A percentile compares a stretch with the other conserved stretches of the same genome.
These are phyloP conservation scores for Gastracanthus pulcherrimus DNA, from an alignment of 2,888 invertebrate genomes.

Conservation along the genomic window DNA sequence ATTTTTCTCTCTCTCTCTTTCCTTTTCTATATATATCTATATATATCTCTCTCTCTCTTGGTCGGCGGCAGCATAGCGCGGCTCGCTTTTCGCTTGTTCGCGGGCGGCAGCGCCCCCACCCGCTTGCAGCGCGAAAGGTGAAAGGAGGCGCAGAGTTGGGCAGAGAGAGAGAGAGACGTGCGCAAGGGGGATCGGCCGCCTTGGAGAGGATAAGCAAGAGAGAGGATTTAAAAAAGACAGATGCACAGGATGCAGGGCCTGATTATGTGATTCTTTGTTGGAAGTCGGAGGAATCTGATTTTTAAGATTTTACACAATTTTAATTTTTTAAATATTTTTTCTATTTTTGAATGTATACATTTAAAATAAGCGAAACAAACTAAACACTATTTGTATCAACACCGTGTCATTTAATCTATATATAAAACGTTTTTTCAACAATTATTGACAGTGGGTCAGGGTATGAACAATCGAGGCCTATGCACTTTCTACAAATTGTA, in stretches of 20 bases:
- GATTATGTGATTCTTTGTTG: no score
- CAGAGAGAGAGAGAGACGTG: conserved; percentile 31
- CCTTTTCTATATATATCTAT: conserved; percentile 38
- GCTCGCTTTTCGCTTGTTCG: conserved; percentile 43
- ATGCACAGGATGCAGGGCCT: not conserved
- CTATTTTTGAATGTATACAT: no score
- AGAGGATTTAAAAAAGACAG: not conserved
- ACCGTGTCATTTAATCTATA: no score
- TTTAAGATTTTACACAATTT: no score
- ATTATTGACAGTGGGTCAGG: no score
- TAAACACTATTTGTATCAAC: no score
- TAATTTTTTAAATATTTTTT: no score
- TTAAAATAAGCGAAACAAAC: no score
- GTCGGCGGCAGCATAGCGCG: not conserved
- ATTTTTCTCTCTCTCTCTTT: conserved; percentile 36
- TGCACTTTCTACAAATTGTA: no score
- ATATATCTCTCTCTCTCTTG: conserved; percentile 44
- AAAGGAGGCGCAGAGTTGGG: conserved; percentile 47
- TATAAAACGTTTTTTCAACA: no score
- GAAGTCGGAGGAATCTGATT: no score
- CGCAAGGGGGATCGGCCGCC: not conserved
- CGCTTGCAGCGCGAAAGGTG: conserved; percentile 44
- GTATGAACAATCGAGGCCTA: no score
- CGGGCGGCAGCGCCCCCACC: conserved; percentile 59
- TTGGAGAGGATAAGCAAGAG: conserved; percentile 17